A percentile compares a stretch with the other conserved stretches of the same genome.
Conservation (phyloP, 1,140 invertebrate species). For the Heterodera carotae region DNA sequence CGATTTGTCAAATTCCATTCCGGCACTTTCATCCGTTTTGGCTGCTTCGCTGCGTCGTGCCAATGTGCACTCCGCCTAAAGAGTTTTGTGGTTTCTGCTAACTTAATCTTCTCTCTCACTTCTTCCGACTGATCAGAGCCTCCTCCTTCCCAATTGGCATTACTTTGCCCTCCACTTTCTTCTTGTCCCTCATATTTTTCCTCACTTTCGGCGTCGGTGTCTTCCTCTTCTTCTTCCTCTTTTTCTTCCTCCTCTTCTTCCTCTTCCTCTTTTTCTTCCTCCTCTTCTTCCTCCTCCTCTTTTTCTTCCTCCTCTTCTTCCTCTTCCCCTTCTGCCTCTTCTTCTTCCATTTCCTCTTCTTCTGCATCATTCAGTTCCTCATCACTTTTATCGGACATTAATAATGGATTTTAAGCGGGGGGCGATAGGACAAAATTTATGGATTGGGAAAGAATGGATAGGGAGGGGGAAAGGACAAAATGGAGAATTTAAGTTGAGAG, state of each 20-base stretch:
- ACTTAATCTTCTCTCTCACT: neutral
- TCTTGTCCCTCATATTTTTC: neutral
- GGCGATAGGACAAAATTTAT: too few species aligned
- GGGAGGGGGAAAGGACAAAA: too few species aligned
- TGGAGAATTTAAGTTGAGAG: too few species aligned
- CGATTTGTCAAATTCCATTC: neutral
- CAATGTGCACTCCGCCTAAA: neutral
- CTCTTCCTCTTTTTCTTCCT: neutral
- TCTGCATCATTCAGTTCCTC: neutral
- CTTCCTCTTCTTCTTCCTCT: neutral
- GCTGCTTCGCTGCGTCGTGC: neutral
- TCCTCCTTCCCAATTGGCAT: neutral
- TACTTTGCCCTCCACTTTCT: neutral
- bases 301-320: too few species aligned
- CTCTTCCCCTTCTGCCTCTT: too few species aligned
- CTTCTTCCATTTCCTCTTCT: too few species aligned
- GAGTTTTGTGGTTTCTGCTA: neutral
- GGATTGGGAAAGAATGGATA: too few species aligned
- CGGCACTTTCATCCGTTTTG: neutral
- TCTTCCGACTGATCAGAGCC: too few species aligned
- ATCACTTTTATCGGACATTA: neutral
- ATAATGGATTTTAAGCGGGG: too few species aligned
- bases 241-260: neutral
- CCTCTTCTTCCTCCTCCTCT: neutral
- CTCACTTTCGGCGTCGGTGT: neutral